These are phyloP conservation scores for Megalops cyprinoides DNA, from an alignment of 2,797 vertebrate genomes.

Conservation along the genomic window DNA sequence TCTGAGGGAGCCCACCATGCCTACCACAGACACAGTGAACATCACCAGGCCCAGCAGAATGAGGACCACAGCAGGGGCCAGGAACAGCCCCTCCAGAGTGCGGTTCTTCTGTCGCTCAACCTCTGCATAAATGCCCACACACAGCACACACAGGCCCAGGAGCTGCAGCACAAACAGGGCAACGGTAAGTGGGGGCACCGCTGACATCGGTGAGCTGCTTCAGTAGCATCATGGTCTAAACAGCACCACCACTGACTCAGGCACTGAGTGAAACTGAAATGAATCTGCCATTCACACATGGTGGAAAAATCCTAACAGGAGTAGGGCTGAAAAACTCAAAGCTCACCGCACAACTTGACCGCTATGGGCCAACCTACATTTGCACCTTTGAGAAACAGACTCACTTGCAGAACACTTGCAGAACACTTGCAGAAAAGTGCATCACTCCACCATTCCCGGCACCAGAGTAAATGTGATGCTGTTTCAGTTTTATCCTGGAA, in stretches of 20 bases:
- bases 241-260: too few relatives aligned
- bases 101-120: slow-evolving; percentile 86
- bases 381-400: neutral
- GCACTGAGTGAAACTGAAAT: too few relatives aligned
- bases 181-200: neutral
- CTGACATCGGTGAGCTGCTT: neutral
- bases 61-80: slow-evolving; percentile 86
- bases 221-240: neutral
- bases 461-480: too few relatives aligned
- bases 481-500: too few relatives aligned
- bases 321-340: neutral
- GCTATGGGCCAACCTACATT: neutral
- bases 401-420: too few relatives aligned
- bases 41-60: slow-evolving; percentile 85
- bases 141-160: slow-evolving; percentile 82
- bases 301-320: neutral
- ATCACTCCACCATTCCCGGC: too few relatives aligned
- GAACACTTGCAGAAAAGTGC: too few relatives aligned
- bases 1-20: slow-evolving; percentile 87
- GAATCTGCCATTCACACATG: neutral
- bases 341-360: neutral
- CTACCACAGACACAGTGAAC: slow-evolving; percentile 85
- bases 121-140: slow-evolving; percentile 86
- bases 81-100: slow-evolving; percentile 86
- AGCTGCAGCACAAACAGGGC: slow-evolving; percentile 61